These are phyloP conservation scores for Myanophis thanlyinensis DNA, from an alignment of 2,113 vertebrate species.

Conservation along the genomic window DNA sequence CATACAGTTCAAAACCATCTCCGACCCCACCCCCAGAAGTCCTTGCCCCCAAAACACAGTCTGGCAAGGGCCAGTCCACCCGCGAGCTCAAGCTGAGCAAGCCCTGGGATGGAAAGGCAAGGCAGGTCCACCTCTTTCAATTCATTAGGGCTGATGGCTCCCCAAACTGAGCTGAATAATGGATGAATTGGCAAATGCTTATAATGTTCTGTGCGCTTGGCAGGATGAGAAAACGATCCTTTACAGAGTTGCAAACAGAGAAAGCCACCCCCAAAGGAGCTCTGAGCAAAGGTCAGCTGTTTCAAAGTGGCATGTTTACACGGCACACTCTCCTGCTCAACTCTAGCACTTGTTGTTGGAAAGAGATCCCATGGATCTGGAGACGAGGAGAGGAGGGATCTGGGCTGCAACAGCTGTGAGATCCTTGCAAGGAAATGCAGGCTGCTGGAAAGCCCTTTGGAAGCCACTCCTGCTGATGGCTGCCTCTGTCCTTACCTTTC, in stretches of 20 bases:
- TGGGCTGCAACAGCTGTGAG: background rate
- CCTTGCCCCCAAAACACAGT: background rate
- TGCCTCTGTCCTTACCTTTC: background rate
- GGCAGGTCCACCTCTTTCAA: constrained; percentile 55
- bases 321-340: constrained; percentile 49
- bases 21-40: too few relatives aligned
- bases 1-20: background rate
- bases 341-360: constrained; percentile 59
- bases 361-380: constrained; percentile 55
- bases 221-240: constrained; percentile 66
- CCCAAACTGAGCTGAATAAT: constrained; percentile 80
- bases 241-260: constrained; percentile 68
- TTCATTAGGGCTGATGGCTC: constrained; percentile 80
- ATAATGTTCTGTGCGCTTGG: constrained; percentile 64
- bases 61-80: background rate
- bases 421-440: background rate
- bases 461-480: background rate
- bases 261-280: constrained; percentile 64
- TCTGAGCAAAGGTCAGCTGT: constrained; percentile 71
- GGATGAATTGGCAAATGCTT: constrained; percentile 75
- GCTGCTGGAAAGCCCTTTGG: background rate
- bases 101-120: constrained; percentile 60
- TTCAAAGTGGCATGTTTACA: constrained; percentile 76
- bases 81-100: constrained; percentile 57
- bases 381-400: background rate